Base-by-base conservation (phyloP, 2,797 vertebrate genomes). In the Poeciliopsis gracilis region DNA sequence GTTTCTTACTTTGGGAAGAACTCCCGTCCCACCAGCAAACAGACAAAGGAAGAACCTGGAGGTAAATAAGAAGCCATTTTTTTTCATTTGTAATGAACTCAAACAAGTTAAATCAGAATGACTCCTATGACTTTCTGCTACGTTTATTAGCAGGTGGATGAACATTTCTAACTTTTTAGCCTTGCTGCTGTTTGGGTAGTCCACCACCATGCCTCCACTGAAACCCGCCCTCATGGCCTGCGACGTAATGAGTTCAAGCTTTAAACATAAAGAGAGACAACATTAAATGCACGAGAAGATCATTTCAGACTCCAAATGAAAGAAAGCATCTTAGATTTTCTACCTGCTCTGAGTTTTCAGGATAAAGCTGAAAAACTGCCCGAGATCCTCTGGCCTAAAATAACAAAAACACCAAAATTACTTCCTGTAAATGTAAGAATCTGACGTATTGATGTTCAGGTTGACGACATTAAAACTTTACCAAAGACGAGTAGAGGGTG, bases 191-290 rank as follows among this genome's bases (percentile, higher is more conserved):
- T 99, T 99, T 77, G 98, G 98, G 81, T 97, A 99, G 92, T 99
- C 98, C 36, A 99, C 96, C 80, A 99, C 98, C 96, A 99, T 96
- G 2, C 98, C 98, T 1, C 98, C 98, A 0, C 96, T 97, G 91
- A 99, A 99, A 57, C 98, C 98, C 0, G 98, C 98, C 87, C 86
- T 97, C 94, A 97, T 99, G 70, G 98, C 98, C 86, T 99, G 98
- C 1, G 95, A 79, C 0, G 98, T 99, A 87, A 99, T 98, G 84
- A 99, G 93, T 88, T 99, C 97, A 88, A 99, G 88, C 98, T 99
- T 89, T 77, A 63, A 15, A 15, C 20, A 15, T 47, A 84, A 28
- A 69, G 51, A 79, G 41, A 7, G 93, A 33, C 33, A 72, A 63
- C 28, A 51, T 0, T 16, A 11, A 69, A 36, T 2, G 7, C 69